These are phyloP conservation scores for Pherbina coryleti DNA, from an alignment of 2,888 invertebrate genomes.

Conservation along the genomic window DNA sequence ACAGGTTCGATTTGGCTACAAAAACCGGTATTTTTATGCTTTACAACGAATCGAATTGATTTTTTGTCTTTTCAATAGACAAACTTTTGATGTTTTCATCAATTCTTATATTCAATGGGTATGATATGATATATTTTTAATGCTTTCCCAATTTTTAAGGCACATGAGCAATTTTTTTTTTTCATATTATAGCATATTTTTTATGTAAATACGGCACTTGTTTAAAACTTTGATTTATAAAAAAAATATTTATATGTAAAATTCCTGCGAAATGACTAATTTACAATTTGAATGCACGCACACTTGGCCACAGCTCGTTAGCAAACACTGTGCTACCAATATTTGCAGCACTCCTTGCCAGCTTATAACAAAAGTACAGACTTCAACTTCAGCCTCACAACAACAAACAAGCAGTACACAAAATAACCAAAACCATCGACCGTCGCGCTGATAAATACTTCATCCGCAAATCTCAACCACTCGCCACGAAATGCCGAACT, in stretches of 20 bases:
- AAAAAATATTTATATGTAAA: not conserved
- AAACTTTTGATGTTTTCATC: not conserved
- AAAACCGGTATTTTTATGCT: conserved; percentile 44
- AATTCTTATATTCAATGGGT: no score
- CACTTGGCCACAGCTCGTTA: not conserved
- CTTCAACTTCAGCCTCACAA: conserved; percentile 47
- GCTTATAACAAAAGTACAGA: conserved; percentile 50
- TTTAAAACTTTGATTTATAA: not conserved
- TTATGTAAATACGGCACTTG: conserved; percentile 14
- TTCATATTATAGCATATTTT: not conserved
- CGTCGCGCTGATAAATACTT: conserved; percentile 1
- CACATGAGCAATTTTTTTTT: not conserved
- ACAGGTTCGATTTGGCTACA: conserved; percentile 39
- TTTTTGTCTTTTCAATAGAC: not conserved
- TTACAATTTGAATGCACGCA: conserved; percentile 23
- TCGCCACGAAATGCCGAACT: conserved; percentile 67
- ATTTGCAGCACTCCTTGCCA: conserved; percentile 26
- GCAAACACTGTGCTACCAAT: conserved; percentile 20
- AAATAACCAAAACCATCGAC: not conserved
- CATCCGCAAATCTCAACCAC: conserved; percentile 65
- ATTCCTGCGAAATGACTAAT: conserved; percentile 34
- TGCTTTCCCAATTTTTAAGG: not conserved
- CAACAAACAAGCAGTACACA: conserved; percentile 22
- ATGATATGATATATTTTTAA: no score
- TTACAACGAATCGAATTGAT: not conserved